Evolutionary conservation across 2,888 invertebrate genomes (phyloP), one percentile per base, ranked within the genome.

Genomic region (Adineta ricciae): DNA sequence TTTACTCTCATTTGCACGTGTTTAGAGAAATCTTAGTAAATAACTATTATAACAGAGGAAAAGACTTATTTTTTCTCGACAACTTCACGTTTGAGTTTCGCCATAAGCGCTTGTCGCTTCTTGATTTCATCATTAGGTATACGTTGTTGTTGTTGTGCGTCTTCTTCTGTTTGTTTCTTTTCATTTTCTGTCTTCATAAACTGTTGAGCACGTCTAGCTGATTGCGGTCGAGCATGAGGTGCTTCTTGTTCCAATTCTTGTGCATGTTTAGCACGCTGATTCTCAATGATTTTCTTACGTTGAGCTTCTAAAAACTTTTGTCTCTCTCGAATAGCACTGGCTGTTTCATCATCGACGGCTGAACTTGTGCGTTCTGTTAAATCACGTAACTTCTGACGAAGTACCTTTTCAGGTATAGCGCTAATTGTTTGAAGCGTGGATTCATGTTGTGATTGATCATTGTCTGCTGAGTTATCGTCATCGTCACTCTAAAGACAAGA

Each of bases 51-150:
- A 36, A 64, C 32, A 4, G 19, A 19, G 19, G 5, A 64, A 8
- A 32, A 36, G 16, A 19, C n/a, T 78, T 19, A 78, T 9, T n/a
- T 38, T 41, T 78, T 78, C 4, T 78, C 78, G 2, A 78, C 41
- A 38, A 78, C 78, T 78, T 78, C 78, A 41, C 78, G 78, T 78
- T 78, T 78, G n/a, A 78, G 41, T 78, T 78, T 78, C 9, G 38
- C 78, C 8, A 14, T 14, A 38, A 78, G 38, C 14, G 38, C 78
- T 41, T n/a, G 32, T 38, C 78, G 78, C 14, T 41, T 38, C 2
- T 3, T 24, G 24, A 78, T 14, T 78, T 78, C 78, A n/a, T 24
- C 41, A n/a, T 78, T n/a, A 19, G 41, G 8, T 41, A 78, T 41
- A 41, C 41, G 78, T 41, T 46, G 8, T 46, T 46, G n/a, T n/a